Evolutionary conservation across 2,888 invertebrate species (phyloP), one percentile per base, ranked within the genome.

Genomic region (Aphelenchoides bicaudatus): DNA sequence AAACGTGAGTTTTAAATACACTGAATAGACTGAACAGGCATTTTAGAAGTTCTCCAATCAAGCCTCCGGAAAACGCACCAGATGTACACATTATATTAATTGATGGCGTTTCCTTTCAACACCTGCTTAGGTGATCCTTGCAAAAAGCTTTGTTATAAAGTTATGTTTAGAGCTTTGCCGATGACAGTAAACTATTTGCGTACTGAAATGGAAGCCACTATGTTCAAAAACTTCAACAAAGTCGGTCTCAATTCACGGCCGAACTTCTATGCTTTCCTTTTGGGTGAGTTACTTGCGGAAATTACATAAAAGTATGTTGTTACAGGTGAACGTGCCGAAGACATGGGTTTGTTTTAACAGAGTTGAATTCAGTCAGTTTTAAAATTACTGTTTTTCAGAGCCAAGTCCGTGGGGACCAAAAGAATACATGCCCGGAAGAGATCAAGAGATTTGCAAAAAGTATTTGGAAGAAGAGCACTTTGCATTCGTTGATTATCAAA

Each of bases 201-300:
- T 13, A 37, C 30, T 19, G 46, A 60, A 6, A 53, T 66, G 59
- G 63, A 63, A 31, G 68, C 68, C 27, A 58, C 68, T 30, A 53
- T 56, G 37, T 69, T 72, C 50, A 63, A 65, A 0, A 63, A 71
- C 56, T 56, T 71, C 52, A 72, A 72, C 59, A 72, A 71, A 61
- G 53, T 71, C 16, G 72, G 67, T 3, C 49, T 62, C 19, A 71
- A 72, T 50, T 66, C 64, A 51, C 60, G 67, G 10, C 72, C 70
- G 19, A 72, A 72, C 59, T 68, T 65, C n/a, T 52, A 66, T 50
- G 66, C 67, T 0, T 51, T 71, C 16, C 46, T 62, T 31, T 39
- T 59, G 10, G 62, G 8, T 46, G 21, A 46, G 3, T 46, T 13
- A 3, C 6, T n/a, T 34, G 10, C n/a, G 10, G 10, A 10, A n/a